Percentiles rank a stretch among this genome's conserved stretches.
These are phyloP conservation scores for Phenganax stokvisi DNA, from an alignment of 92 coral and sea anemone genomes.

Conservation along the genomic window DNA sequence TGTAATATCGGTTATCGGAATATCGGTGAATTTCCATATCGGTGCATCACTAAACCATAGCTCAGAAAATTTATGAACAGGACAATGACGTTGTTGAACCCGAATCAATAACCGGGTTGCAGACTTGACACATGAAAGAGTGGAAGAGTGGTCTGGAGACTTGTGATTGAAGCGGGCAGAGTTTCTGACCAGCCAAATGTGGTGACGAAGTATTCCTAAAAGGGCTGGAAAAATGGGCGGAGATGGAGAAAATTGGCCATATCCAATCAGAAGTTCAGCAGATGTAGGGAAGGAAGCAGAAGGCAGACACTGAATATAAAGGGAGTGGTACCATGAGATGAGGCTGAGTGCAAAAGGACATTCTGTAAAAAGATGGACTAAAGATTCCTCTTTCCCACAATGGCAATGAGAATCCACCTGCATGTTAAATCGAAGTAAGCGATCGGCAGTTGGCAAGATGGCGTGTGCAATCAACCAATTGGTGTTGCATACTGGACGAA, in stretches of 20 bases:
- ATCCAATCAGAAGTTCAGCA: neutral
- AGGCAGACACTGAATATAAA: neutral
- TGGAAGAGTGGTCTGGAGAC: neutral
- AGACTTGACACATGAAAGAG: no score
- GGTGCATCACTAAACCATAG: no score
- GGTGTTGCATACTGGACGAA: neutral
- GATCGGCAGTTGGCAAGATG: neutral
- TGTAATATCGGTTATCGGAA: no score
- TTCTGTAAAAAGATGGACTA: constrained; percentile 16
- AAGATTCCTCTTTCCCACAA: neutral
- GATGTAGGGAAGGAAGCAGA: neutral
- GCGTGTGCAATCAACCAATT: constrained; percentile 18
- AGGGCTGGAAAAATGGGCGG: neutral
- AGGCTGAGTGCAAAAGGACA: neutral
- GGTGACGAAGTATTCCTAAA: constrained; percentile 7
- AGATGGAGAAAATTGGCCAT: neutral
- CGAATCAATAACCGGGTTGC: no score
- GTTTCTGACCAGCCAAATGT: constrained; percentile 10
- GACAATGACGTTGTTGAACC: neutral
- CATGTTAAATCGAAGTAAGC: constrained; percentile 6
- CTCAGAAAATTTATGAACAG: neutral
- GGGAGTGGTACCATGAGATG: neutral
- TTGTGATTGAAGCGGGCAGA: neutral
- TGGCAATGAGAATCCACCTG: neutral
- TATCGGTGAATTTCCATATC: no score